Conservation (phyloP, 1,140 invertebrate genomes). For the Cotesia glomerata region DNA sequence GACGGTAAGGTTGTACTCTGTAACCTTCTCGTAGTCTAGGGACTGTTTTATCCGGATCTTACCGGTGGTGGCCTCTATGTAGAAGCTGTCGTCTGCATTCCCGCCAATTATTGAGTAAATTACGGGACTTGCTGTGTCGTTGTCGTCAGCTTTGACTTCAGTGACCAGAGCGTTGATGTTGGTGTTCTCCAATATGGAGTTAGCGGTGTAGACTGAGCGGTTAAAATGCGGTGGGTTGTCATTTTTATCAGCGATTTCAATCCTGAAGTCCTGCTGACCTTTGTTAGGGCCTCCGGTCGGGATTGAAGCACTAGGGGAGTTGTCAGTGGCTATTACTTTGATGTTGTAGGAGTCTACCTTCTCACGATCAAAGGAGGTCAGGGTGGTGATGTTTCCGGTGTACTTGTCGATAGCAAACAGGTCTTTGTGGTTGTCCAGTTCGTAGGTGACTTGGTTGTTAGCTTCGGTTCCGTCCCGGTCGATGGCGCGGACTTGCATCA, state of each 20-base stretch:
- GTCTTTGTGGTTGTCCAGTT: slow-evolving; percentile 72
- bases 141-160: slow-evolving; percentile 81
- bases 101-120: slow-evolving; percentile 80
- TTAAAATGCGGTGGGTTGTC: slow-evolving; percentile 86
- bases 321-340: slow-evolving; percentile 84
- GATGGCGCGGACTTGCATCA: slow-evolving; percentile 85
- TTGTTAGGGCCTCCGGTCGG: slow-evolving; percentile 72
- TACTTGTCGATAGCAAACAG: slow-evolving; percentile 78
- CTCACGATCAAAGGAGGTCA: slow-evolving; percentile 81
- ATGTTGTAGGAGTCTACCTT: slow-evolving; percentile 79
- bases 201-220: slow-evolving; percentile 74
- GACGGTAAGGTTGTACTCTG: slow-evolving; percentile 78
- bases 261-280: slow-evolving; percentile 78
- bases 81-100: slow-evolving; percentile 78
- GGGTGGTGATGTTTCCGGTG: slow-evolving; percentile 85
- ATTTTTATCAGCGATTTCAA: slow-evolving; percentile 90
- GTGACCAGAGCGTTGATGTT: slow-evolving; percentile 81
- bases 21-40: slow-evolving; percentile 86
- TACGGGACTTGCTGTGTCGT: slow-evolving; percentile 82
- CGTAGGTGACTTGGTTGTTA: slow-evolving; percentile 81
- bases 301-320: slow-evolving; percentile 79
- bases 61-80: slow-evolving; percentile 79
- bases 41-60: slow-evolving; percentile 77
- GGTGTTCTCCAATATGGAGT: slow-evolving; percentile 80
- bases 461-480: slow-evolving; percentile 84